Base-by-base conservation (phyloP, 2,113 vertebrate genomes). In the Ammodytes dubius region DNA sequence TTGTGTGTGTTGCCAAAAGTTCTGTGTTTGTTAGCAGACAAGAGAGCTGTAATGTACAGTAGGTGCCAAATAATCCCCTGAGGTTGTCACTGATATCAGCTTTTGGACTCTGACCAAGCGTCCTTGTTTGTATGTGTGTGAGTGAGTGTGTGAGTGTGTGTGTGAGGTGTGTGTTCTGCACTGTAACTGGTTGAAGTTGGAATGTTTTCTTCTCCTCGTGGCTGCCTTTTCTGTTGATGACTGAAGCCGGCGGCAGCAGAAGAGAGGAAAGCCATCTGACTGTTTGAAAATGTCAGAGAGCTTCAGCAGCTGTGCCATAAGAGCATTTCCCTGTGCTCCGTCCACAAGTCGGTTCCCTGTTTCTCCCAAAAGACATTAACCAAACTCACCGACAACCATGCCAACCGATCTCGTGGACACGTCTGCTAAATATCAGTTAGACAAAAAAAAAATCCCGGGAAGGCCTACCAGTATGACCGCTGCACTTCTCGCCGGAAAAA, bases 191-290 rank as follows among this genome's bases (percentile, higher is more conserved):
- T 81, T 72, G 35, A 74, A 74, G 72, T 87, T 50, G 63, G 56
- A 72, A 58, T 35, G 42, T 66, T 83, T 86, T 78, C 52, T 70
- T 82, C 77, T 82, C 86, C 90, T 87, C 80, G 19, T 79, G 70
- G 87, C 86, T 91, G 91, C 86, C 91, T 92, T 92, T 86, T 84
- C 56, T 83, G 77, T 86, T 88, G 15, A 60, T 57, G 87, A 87
- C 84, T 80, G 86, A 88, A 85, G 76, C 76, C 7, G 65, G 13
- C 46, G 65, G 60, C 72, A 69, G 60, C 72, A 69, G 76, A 46
- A 39, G 43, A 84, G 46, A 78, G n/a, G 58, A 74, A 76, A 75
- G 70, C 46, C 60, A 15, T 74, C 64, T 6, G 69, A 71, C 86
- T 47, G 67, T 87, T 77, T 46, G 68, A 72, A 69, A 35, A 68